Conservation (phyloP, 2,888 invertebrate species). For the Drosophila rubida region DNA sequence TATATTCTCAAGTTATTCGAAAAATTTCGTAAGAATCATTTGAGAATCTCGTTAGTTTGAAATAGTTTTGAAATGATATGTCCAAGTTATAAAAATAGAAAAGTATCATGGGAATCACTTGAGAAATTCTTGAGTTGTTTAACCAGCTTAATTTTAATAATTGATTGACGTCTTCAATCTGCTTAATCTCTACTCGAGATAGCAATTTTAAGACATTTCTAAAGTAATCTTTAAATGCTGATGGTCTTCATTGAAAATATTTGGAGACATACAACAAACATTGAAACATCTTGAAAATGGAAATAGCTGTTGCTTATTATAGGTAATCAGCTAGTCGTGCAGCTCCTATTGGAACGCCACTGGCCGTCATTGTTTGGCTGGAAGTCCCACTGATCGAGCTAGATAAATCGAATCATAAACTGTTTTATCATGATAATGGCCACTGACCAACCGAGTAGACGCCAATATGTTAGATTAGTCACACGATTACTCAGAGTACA, state of each 20-base stretch:
- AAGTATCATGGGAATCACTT: no score
- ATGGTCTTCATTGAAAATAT: not conserved
- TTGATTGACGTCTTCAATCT: not conserved
- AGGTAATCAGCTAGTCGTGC: not conserved
- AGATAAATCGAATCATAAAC: conserved; percentile 48
- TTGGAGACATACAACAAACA: no score
- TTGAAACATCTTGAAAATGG: not conserved
- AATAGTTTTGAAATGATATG: no score
- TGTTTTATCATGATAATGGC: conserved; percentile 46
- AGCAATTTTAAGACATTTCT: not conserved
- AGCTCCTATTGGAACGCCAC: not conserved
- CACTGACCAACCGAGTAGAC: conserved; percentile 29
- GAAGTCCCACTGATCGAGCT: conserved; percentile 19
- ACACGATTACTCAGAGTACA: conserved; percentile 37
- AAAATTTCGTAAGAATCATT: not conserved
- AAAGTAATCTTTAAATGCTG: not conserved
- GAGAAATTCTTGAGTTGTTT: not conserved
- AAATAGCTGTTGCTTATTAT: not conserved
- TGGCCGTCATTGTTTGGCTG: conserved; percentile 16
- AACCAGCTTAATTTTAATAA: not conserved
- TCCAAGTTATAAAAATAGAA: no score
- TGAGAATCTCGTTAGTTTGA: no score
- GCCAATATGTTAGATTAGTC: conserved; percentile 35
- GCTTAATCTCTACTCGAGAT: no score
- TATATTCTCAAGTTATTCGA: not conserved